Evolutionary conservation across 1,140 invertebrate genomes (phyloP).

Genomic region (Akabosia matsudoensis): DNA sequence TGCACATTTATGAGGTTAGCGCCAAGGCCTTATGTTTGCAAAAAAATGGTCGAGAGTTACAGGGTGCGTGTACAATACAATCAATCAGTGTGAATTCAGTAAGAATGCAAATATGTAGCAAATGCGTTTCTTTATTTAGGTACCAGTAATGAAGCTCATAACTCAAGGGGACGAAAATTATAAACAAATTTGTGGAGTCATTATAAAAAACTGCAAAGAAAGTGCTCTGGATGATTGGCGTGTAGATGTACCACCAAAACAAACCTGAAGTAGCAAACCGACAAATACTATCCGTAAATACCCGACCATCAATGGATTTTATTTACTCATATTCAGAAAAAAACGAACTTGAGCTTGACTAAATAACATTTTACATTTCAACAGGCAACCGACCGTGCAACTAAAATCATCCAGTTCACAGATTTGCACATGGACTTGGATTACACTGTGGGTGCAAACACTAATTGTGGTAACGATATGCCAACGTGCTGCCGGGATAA

Average conservation of each 20-base stretch:
- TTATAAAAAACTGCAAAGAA: neutral
- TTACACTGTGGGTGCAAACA: conserved; percentile 65
- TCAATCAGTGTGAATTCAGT: too few species aligned
- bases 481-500: conserved; percentile 71
- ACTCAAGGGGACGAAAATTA: neutral
- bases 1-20: neutral
- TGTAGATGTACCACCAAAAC: neutral
- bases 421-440: conserved; percentile 76
- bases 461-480: conserved; percentile 63
- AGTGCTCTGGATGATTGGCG: neutral
- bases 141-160: neutral
- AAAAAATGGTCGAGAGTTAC: neutral
- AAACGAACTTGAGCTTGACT: neutral
- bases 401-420: conserved; percentile 68
- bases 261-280: neutral
- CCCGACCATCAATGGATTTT: neutral
- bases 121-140: neutral
- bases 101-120: neutral
- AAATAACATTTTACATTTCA: neutral
- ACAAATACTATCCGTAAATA: neutral
- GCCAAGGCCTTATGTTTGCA: neutral
- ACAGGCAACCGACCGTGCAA: neutral
- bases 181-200: neutral
- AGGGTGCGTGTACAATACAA: neutral
- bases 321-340: neutral